Percentiles rank a stretch among this genome's conserved stretches.
These are phyloP conservation scores for Drosophila austrosaltans DNA, from an alignment of 2,888 invertebrate genomes.

Conservation along the genomic window DNA sequence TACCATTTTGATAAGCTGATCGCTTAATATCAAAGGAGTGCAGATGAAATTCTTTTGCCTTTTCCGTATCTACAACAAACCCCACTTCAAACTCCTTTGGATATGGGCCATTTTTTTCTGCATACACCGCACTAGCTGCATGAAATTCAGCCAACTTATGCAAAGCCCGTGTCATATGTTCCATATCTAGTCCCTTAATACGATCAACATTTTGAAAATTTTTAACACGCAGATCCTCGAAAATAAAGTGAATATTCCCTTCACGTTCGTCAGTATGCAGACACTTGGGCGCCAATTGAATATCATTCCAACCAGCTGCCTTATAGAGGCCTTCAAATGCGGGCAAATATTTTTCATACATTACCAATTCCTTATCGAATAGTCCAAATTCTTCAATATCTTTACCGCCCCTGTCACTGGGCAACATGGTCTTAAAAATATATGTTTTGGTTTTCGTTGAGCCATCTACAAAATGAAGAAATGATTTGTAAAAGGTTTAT, in stretches of 20 bases:
- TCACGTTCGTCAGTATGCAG: conserved; percentile 58
- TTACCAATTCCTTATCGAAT: conserved; percentile 79
- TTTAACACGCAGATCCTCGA: conserved; percentile 73
- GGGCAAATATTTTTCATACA: conserved; percentile 76
- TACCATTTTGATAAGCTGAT: conserved; percentile 55
- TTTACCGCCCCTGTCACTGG: conserved; percentile 64
- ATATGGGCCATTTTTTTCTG: conserved; percentile 68
- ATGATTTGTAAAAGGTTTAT: neutral
- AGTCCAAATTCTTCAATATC: conserved; percentile 53
- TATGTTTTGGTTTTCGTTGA: conserved; percentile 63
- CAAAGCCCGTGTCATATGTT: conserved; percentile 68
- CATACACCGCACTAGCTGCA: conserved; percentile 79
- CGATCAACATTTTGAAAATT: conserved; percentile 75
- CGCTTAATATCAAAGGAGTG: conserved; percentile 27
- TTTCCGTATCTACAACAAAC: conserved; percentile 38
- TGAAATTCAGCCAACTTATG: conserved; percentile 80
- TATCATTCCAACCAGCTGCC: conserved; percentile 56
- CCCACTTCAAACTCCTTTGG: conserved; percentile 59
- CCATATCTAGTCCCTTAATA: conserved; percentile 71
- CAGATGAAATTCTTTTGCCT: conserved; percentile 12
- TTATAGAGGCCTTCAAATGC: conserved; percentile 78
- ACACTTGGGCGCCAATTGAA: conserved; percentile 77
- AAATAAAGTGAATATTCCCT: conserved; percentile 68
- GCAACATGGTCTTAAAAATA: conserved; percentile 74
- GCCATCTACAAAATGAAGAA: conserved; percentile 52